A percentile compares a stretch with the other conserved stretches of the same genome.
These are phyloP conservation scores for Apocrypta bakeri DNA, from an alignment of 1,140 invertebrate genomes.

Conservation along the genomic window DNA sequence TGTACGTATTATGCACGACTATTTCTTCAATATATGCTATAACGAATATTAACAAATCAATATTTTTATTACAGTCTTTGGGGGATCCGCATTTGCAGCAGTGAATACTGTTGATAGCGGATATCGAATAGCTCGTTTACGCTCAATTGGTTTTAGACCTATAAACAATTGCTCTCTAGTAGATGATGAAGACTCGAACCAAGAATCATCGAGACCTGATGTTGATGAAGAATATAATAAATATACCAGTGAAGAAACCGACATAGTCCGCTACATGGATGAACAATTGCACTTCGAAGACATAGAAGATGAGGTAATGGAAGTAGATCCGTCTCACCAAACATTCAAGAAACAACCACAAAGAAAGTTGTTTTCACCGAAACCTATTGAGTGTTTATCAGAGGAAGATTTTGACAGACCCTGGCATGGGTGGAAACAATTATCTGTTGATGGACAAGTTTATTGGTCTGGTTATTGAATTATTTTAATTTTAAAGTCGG, in stretches of 20 bases:
- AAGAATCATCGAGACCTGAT: constrained; percentile 53
- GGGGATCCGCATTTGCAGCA: constrained; percentile 66
- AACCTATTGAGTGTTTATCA: constrained; percentile 46
- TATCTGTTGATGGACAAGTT: constrained; percentile 54
- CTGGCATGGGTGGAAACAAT: constrained; percentile 70
- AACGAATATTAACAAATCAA: constrained; percentile 2
- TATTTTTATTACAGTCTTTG: constrained; percentile 32
- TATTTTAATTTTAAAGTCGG: neutral
- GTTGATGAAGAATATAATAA: constrained; percentile 68
- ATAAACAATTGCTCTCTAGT: constrained; percentile 54
- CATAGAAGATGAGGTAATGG: constrained; percentile 64
- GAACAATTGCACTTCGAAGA: constrained; percentile 69
- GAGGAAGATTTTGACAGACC: constrained; percentile 61
- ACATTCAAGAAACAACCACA: neutral
- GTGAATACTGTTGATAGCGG: constrained; percentile 63
- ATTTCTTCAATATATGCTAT: constrained; percentile 3
- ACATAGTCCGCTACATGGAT: constrained; percentile 69
- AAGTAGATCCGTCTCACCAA: constrained; percentile 6
- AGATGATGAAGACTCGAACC: constrained; percentile 41
- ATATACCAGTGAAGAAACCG: constrained; percentile 68
- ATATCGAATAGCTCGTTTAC: constrained; percentile 63
- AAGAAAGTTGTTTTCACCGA: neutral
- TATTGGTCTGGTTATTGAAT: constrained; percentile 61
- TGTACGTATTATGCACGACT: neutral
- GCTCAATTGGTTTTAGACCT: constrained; percentile 70